Base-by-base conservation (phyloP, 2,888 invertebrate species). In the Spisula solida region DNA sequence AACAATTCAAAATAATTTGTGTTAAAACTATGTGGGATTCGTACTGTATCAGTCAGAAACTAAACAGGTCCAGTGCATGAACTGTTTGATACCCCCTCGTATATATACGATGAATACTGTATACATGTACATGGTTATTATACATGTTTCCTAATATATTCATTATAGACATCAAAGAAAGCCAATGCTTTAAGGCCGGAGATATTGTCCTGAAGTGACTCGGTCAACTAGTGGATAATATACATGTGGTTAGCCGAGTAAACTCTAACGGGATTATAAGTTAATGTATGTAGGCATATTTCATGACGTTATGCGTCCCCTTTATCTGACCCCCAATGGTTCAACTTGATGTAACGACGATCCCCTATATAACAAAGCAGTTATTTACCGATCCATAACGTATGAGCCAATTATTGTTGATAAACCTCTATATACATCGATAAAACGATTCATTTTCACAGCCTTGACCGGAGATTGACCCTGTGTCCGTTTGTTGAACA, bases 361-460 rank as follows among this genome's bases (percentile, higher is more conserved):
- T n/a, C 6, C 18, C 51, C 12, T 51, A 14, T 51, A 51, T 66
- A 66, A 66, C 20, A 60, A 60, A 60, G 10, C 20, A 66, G 20
- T 66, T 25, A 66, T 66, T 66, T 8, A 66, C 60, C 60, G 25
- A 25, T 66, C 60, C 25, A 25, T 25, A 66, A 66, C 60, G n/a
- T 12, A 6, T 25, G 60, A 66, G 60, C 60, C 6, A 66, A 66
- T 66, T 66, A 66, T 66, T 25, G 25, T 66, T 25, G n/a, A 66
- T 66, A 25, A 66, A 66, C 10, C 60, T 66, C 25, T 66, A 66
- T 66, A 66, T 66, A 25, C 25, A 25, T 66, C 60, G 60, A 66
- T 66, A 66, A 66, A 66, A 66, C 60, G 60, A 66, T 66, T 66
- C 60, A 66, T 66, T 66, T 66, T 12, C 10, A n/a, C 60, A 66